phyloP scores from a whole-genome alignment of 1,140 invertebrate species.

The Teleogryllus occipitalis region DNA sequence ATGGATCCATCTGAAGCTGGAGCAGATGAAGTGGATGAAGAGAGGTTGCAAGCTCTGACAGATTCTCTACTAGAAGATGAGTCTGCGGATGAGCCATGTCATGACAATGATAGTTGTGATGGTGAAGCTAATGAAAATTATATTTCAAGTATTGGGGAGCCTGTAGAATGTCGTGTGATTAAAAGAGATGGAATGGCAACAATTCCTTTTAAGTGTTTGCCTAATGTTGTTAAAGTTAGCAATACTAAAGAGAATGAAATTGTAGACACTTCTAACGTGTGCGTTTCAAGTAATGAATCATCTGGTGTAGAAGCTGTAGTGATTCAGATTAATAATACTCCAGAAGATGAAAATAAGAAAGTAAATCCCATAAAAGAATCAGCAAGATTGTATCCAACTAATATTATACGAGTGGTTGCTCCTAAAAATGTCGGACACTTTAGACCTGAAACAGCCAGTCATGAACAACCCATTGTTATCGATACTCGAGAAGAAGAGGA shows the following conservation, averaged over 20 bases:
- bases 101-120: neutral
- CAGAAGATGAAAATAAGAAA: slow-evolving; percentile 5
- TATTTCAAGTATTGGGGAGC: neutral
- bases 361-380: neutral
- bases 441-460: neutral
- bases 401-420: neutral
- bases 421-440: neutral
- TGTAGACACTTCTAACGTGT: neutral
- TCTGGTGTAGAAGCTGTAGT: slow-evolving; percentile 20
- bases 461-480: slow-evolving; percentile 14
- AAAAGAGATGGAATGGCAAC: neutral
- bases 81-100: neutral
- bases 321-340: slow-evolving; percentile 15
- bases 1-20: slow-evolving; percentile 22
- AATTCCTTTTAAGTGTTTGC: neutral
- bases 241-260: neutral
- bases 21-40: slow-evolving; percentile 22
- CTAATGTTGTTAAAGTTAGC: slow-evolving; percentile 12
- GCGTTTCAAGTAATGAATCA: neutral
- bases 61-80: slow-evolving; percentile 14
- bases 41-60: slow-evolving; percentile 17
- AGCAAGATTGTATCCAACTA: neutral
- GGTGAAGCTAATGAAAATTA: neutral
- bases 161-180: neutral
- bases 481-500: slow-evolving; percentile 14